Evolutionary conservation across 2,888 invertebrate genomes (phyloP), one percentile per base, ranked within the genome.

Genomic region (Taphrorychus bicolor): DNA sequence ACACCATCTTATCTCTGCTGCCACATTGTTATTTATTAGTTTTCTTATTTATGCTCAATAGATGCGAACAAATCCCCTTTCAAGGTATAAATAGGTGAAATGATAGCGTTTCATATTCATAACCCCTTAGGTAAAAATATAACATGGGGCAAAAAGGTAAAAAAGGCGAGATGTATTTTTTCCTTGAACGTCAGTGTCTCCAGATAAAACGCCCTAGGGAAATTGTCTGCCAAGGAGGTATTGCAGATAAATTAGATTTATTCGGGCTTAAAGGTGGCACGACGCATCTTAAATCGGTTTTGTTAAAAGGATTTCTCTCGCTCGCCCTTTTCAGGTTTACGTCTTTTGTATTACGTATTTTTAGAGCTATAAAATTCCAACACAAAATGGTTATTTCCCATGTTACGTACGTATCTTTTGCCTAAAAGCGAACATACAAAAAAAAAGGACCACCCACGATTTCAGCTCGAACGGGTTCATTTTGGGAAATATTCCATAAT

Each of bases 241-340:
- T 59, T 19, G 24, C 40, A 24, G 51, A 49, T 59, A 59, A 59
- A 59, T 59, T 59, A 59, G 59, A 59, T 59, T 51, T 59, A 59
- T 58, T 58, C 53, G 21, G 21, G 11, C 22, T 22, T 48, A 59
- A 51, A 51, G 48, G 40, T 18, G 32, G 2, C 51, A 18, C 14
- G 51, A 17, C 59, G 59, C 24, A 21, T 40, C 18, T 24, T 32
- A 40, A 24, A 59, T 59, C 51, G 49, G 49, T 49, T 59, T 59
- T 59, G 16, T 51, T 49, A 51, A 49, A 51, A 59, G 24, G 51
- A 59, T 51, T 56, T 41, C 5, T n/a, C n/a, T n/a, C 41, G 3
- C 2, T 53, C 1, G 7, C 17, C 19, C 19, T 2, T 51, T 17
- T 7, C 18, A 51, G 17, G 51, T 18, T 51, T 7, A 32, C 32